Conservation (phyloP, 1,140 invertebrate species). For the Drosophila ogumai region DNA sequence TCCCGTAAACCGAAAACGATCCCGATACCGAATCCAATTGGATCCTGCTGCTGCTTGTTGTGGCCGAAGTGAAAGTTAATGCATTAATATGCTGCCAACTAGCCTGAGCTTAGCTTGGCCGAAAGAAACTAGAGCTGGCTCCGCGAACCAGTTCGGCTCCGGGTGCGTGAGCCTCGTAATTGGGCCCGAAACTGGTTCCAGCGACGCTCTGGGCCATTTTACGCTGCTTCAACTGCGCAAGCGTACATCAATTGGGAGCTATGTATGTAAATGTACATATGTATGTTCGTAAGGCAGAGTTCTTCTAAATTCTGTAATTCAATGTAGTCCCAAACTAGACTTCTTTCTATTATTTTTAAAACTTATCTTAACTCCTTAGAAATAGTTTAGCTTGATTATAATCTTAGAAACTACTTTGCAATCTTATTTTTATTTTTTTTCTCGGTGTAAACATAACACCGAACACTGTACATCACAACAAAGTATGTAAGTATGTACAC, state of each 20-base stretch:
- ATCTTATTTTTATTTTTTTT: background rate
- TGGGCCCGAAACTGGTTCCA: constrained; percentile 41
- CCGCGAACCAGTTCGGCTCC: constrained; percentile 33
- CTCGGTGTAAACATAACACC: background rate
- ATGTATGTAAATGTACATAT: background rate
- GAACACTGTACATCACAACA: constrained; percentile 3
- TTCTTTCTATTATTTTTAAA: too few relatives aligned
- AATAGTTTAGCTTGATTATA: too few relatives aligned
- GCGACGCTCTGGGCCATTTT: constrained; percentile 1
- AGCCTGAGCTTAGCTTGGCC: constrained; percentile 33
- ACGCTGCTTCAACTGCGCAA: constrained; percentile 3
- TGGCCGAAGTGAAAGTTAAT: constrained; percentile 73
- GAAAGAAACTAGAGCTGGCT: constrained; percentile 26
- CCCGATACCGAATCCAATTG: constrained; percentile 1
- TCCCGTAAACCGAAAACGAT: background rate
- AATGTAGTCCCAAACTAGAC: too few relatives aligned
- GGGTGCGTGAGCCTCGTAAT: constrained; percentile 21
- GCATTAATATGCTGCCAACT: constrained; percentile 59
- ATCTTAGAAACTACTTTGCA: too few relatives aligned
- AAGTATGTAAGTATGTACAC: background rate
- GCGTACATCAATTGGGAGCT: constrained; percentile 12
- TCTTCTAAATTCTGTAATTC: background rate
- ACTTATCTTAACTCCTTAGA: too few relatives aligned
- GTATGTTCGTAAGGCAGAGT: too few relatives aligned
- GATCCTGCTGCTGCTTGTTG: constrained; percentile 14